Base-by-base conservation (phyloP, 2,113 vertebrate genomes). In the Caretta caretta region DNA sequence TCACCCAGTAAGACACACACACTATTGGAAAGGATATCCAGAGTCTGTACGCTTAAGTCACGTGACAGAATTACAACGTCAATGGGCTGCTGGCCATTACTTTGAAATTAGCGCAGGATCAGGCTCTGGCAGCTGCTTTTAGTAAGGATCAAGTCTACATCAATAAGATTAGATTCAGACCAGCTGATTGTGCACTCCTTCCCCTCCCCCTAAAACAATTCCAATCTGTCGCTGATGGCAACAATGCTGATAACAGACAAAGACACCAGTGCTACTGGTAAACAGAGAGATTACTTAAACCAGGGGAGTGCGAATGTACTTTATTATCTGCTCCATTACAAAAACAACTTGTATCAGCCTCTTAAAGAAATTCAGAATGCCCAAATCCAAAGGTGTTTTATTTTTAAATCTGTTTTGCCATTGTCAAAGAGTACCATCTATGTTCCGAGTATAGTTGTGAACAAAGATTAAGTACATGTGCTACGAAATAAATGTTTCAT, bases 231-330 rank as follows among this genome's bases (percentile, higher is more conserved):
- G 1, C 94, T 89, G 93, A 90, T 90, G 89, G 90, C 96, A 94
- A 96, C 93, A 97, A 84, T 81, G 89, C 93, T 97, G 92, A 97
- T 4, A 53, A 62, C 89, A 97, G 96, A 97, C 91, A 97, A 97
- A 97, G 94, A 42, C 88, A 96, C 57, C 65, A 92, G 49, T 5
- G 42, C 86, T 90, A 84, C 62, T 42, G 57, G 90, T 92, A 97
- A 97, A 96, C 95, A 96, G 88, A 95, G 93, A 90, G 96, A 96
- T 97, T 97, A 97, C 83, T 93, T 90, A 89, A 93, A 95, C 53
- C 95, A 65, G 78, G 87, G 46, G 49, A 92, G 59, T 78, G 6
- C 10, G 49, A 92, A 84, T 31, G 25, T 54, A 59, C 25, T 83
- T 46, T 48, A 46, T 76, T 46, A n/a, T 69, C 19, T n/a, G 16